Percentiles rank a stretch among this genome's conserved stretches.
Conservation (phyloP, 2,888 invertebrate species). For the Norana najaformis region DNA sequence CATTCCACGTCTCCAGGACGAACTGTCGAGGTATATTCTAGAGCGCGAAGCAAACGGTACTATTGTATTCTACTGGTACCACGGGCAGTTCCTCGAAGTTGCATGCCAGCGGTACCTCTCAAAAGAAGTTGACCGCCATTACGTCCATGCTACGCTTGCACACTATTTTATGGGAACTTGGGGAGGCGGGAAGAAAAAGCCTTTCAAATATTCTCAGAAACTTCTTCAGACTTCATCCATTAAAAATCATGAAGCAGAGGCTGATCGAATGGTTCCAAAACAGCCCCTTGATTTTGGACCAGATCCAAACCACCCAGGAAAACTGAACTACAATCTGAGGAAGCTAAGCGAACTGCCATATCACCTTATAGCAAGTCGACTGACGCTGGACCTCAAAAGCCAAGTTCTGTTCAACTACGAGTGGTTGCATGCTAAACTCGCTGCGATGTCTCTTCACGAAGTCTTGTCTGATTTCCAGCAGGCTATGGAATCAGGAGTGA, state of each 20-base stretch:
- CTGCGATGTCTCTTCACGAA: conserved; percentile 90
- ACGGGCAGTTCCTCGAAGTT: conserved; percentile 45
- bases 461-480: conserved; percentile 80
- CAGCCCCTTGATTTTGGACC: conserved; percentile 50
- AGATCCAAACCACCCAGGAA: background rate
- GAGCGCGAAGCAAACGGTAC: conserved; percentile 48
- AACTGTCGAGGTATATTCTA: conserved; percentile 46
- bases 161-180: conserved; percentile 56
- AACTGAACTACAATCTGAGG: conserved; percentile 49
- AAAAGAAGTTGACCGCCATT: conserved; percentile 20
- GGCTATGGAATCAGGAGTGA: conserved; percentile 30
- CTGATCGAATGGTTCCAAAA: conserved; percentile 51
- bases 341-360: conserved; percentile 56
- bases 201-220: conserved; percentile 44
- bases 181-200: conserved; percentile 52
- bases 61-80: conserved; percentile 46
- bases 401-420: conserved; percentile 93
- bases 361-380: conserved; percentile 47
- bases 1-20: conserved; percentile 45
- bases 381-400: conserved; percentile 84
- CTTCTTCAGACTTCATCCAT: conserved; percentile 33
- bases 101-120: conserved; percentile 43
- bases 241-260: conserved; percentile 41
- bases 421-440: conserved; percentile 91
- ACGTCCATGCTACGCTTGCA: conserved; percentile 51